Base-by-base conservation (phyloP, 92 coral and sea anemone genomes). In the Umimayanthus chanpuru region DNA sequence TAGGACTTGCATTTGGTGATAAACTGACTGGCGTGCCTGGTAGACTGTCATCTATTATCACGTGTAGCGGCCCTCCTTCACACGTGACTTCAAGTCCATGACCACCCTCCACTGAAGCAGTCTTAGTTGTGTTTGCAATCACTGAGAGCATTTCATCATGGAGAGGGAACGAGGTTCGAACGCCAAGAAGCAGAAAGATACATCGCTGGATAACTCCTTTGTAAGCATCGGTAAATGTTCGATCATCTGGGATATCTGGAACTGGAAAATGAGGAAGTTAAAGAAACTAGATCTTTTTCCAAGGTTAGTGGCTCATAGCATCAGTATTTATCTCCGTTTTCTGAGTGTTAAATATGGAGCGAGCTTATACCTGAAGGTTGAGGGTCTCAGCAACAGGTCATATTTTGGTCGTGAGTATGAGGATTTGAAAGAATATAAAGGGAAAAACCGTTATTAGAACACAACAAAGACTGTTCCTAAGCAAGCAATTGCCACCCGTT, bases 171-270 rank as follows among this genome's bases (percentile, higher is more conserved):
- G 98, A 92, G 20, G 94, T 86, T 25, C 93, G 93, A 3, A 94
- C 94, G 16, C 95, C 95, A 76, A 94, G 96, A 18, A 94, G 93
- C 23, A 94, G 94, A 70, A 94, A 94, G 70, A 94, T 82, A 56
- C 98, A 93, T 29, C 98, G 96, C 64, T 94, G 96, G 40, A 94
- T 89, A 14, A 94, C 96, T 47, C 92, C 93, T 81, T 90, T 93
- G 66, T 96, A 94, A 74, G 94, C 94, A 77, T 93, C 98, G 11
- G 88, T 49, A 65, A 94, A 94, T 14, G 70, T 76, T 56, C 92
- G 98, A 39, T 93, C 94, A 47, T 66, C 82, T 26, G 71, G 81
- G 30, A 40, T 23, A 12, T 86, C 94, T 92, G 88, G 83, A 83
- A 70, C 85, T 70, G 29, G 15, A 85, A 16, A 61, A 55, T 67